phyloP scores from a whole-genome alignment of 2,113 vertebrate genomes.

The Triplophysa rosa region DNA sequence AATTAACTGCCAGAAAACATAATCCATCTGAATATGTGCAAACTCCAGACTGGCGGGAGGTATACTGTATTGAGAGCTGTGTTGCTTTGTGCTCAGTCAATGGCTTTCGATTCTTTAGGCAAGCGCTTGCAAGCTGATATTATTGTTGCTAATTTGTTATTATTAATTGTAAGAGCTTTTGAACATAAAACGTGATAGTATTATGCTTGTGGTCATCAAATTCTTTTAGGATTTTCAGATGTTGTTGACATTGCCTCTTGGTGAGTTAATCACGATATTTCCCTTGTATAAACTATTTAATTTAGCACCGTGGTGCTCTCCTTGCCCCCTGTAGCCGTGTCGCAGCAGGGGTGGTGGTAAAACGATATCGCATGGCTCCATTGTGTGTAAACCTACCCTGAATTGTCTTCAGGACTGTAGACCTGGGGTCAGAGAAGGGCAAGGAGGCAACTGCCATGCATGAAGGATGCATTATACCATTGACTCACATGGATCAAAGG shows the following conservation, averaged over 20 bases:
- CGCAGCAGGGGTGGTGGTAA: conserved; percentile 59
- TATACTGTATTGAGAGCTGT: conserved; percentile 16
- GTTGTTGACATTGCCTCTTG: conserved; percentile 12
- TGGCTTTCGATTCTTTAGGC: background rate
- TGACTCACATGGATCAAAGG: conserved; percentile 61
- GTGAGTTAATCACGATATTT: conserved; percentile 16
- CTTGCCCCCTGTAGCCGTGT: conserved; percentile 49
- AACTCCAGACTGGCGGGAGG: conserved; percentile 34
- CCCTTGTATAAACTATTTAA: conserved; percentile 31
- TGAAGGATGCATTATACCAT: conserved; percentile 57
- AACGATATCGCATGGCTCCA: conserved; percentile 57
- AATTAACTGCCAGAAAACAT: conserved; percentile 83
- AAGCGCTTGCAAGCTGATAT: conserved; percentile 11
- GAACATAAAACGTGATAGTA: background rate
- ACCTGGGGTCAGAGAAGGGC: conserved; percentile 63
- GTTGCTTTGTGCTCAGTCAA: background rate
- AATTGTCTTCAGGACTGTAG: conserved; percentile 58
- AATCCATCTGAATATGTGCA: conserved; percentile 64
- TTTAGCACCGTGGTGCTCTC: conserved; percentile 29
- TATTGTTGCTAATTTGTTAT: conserved; percentile 30
- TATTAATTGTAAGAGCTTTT: background rate
- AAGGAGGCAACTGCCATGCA: conserved; percentile 57
- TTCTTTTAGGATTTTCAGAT: background rate
- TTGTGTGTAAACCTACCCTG: conserved; percentile 63
- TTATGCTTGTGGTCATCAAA: conserved; percentile 39